A percentile compares a stretch with the other conserved stretches of the same genome.
Evolutionary conservation across 2,888 invertebrate species (phyloP).

Genomic region (Pyralis farinalis): DNA sequence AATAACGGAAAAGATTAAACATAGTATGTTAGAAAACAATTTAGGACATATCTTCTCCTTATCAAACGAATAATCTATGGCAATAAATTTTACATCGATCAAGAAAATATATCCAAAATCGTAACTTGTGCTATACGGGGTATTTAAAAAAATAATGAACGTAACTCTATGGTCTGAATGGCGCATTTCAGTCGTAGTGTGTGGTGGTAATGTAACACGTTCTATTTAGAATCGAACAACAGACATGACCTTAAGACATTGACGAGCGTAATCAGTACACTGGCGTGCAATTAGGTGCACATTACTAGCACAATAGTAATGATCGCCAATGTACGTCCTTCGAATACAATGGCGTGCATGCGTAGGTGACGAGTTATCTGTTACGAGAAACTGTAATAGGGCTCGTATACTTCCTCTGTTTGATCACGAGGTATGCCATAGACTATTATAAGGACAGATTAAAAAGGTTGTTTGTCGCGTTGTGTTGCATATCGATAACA

Average conservation of each 20-base stretch:
- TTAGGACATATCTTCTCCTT: too few relatives aligned
- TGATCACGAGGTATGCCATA: conserved; percentile 3
- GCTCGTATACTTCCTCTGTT: conserved; percentile 7
- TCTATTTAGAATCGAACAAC: conserved; percentile 7
- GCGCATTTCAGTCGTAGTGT: too few relatives aligned
- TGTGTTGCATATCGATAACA: too few relatives aligned
- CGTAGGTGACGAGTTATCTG: conserved; percentile 31
- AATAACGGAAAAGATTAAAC: too few relatives aligned
- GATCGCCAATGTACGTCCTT: conserved; percentile 30
- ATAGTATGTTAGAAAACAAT: too few relatives aligned
- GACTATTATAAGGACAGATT: background rate
- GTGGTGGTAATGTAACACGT: conserved; percentile 2
- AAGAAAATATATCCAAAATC: too few relatives aligned
- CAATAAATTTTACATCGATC: too few relatives aligned
- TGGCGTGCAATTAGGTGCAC: conserved; percentile 33
- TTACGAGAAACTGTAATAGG: conserved; percentile 19
- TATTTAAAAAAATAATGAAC: background rate
- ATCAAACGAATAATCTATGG: too few relatives aligned
- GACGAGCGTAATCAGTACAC: conserved; percentile 10
- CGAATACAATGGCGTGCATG: conserved; percentile 30
- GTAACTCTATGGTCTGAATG: background rate
- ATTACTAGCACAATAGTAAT: conserved; percentile 30
- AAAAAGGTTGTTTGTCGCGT: too few relatives aligned
- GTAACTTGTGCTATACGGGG: too few relatives aligned
- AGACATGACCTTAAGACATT: conserved; percentile 8